Base-by-base conservation (phyloP, 1,140 invertebrate genomes). In the Zophobas atratus region DNA sequence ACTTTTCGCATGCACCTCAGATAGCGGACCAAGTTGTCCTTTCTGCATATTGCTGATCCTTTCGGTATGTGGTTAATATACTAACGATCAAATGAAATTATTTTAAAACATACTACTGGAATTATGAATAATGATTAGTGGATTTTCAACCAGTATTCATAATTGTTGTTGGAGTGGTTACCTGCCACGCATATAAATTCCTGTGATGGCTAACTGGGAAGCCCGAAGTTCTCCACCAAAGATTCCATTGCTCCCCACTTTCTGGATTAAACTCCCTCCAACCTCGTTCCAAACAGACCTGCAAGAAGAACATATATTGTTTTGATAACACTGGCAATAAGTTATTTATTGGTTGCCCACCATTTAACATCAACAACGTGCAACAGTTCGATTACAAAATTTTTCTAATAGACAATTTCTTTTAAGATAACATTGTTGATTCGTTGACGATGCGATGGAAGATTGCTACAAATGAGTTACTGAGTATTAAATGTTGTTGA, bases 61-160 rank as follows among this genome's bases (percentile, higher is more conserved):
- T 95, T 94, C 1, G 94, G 94, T 83, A 95, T 94, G 82, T 95
- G 94, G 85, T 96, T 96, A 79, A 95, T 92, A 73, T 93, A 94
- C 92, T 95, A 39, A 20, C 20, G 20, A 20, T 20, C 35, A 76
- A 57, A 67, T 57, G 5, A 33, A 82, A 35, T 8, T 8, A 20
- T 49, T 46, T 48, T 20, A 20, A 20, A 20, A 20, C 20, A 20
- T 20, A 20, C 20, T 20, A 20, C 20, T 20, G 20, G 20, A 20
- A 20, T 20, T 20, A 20, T 20, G 20, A 20, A 20, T 20, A 20
- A 20, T 20, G 20, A 20, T 20, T 20, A 20, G 20, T 20, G 20
- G 20, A 20, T 20, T 20, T 20, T 20, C 20, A 20, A 20, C 20
- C 20, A 20, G 20, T 20, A 20, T 20, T 20, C 20, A 20, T 20